Evolutionary conservation across 2,113 vertebrate species (phyloP).

Genomic region (Muscicapa adusta): DNA sequence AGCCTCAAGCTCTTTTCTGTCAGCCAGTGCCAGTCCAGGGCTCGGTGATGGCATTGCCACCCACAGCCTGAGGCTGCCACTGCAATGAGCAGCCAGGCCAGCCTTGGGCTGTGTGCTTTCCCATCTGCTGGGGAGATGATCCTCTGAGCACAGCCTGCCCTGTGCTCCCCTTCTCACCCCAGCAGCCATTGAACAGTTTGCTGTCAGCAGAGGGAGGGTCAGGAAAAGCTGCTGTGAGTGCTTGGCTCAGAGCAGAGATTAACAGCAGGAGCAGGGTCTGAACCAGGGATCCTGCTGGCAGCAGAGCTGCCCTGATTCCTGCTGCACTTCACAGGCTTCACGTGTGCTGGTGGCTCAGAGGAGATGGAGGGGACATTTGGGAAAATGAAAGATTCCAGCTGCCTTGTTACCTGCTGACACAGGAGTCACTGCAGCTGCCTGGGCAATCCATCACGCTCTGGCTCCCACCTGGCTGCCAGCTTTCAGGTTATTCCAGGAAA

Average conservation of each 20-base stretch:
- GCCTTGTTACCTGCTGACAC: background rate
- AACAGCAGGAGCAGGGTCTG: background rate
- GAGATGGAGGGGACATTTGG: background rate
- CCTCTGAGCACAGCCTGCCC: background rate
- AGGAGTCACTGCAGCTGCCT: background rate
- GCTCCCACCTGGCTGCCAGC: background rate
- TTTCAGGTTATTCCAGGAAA: background rate
- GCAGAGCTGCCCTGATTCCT: background rate
- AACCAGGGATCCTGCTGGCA: background rate
- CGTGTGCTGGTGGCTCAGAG: background rate
- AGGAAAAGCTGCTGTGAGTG: background rate
- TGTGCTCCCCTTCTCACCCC: background rate
- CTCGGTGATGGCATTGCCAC: background rate
- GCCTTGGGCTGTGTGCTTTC: background rate
- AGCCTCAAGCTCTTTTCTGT: background rate
- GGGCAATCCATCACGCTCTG: background rate
- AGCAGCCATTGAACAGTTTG: background rate
- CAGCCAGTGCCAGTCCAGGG: background rate
- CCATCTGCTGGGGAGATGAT: background rate
- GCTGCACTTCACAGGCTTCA: background rate
- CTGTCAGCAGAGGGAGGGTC: background rate
- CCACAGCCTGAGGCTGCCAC: background rate
- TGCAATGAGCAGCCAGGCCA: background rate
- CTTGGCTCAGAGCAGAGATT: background rate
- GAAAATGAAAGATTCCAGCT: background rate